Conservation (phyloP, 2,113 vertebrate species). For the Regulus satrapa region DNA sequence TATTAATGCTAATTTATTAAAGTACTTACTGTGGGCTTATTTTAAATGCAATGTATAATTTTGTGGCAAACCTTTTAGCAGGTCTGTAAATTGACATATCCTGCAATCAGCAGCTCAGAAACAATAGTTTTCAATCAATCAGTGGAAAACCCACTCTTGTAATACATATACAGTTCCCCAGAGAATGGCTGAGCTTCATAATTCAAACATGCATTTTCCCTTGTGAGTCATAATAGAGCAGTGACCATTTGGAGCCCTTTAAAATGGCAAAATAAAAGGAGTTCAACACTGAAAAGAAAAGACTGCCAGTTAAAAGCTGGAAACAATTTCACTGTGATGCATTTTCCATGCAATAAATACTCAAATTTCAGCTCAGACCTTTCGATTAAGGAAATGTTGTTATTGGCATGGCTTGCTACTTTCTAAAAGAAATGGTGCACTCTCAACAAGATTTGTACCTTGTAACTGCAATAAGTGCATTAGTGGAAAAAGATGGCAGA, state of each 20-base stretch:
- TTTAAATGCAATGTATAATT: conserved; percentile 67
- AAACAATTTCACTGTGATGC: conserved; percentile 34
- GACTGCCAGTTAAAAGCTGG: conserved; percentile 34
- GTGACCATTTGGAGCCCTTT: conserved; percentile 28
- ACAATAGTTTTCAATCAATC: conserved; percentile 67
- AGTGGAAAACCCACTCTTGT: not conserved
- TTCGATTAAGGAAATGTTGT: conserved; percentile 41
- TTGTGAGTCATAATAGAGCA: conserved; percentile 31
- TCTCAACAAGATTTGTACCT: not conserved
- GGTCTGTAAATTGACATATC: conserved; percentile 57
- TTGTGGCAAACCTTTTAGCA: conserved; percentile 58
- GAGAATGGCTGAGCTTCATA: conserved; percentile 40
- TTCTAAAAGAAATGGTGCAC: not conserved
- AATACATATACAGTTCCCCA: not conserved
- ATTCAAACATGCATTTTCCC: conserved; percentile 46
- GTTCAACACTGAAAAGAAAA: conserved; percentile 33
- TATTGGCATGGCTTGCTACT: not conserved
- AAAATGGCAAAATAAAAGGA: conserved; percentile 38
- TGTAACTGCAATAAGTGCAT: conserved; percentile 1
- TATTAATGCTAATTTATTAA: conserved; percentile 69
- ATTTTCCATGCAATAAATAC: conserved; percentile 39
- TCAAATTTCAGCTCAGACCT: conserved; percentile 14
- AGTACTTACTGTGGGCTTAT: conserved; percentile 42
- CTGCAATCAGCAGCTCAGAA: conserved; percentile 54
- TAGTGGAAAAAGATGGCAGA: not conserved